Evolutionary conservation across 1,140 invertebrate species (phyloP), one percentile per base, ranked within the genome.

Genomic region (Formica selysi): DNA sequence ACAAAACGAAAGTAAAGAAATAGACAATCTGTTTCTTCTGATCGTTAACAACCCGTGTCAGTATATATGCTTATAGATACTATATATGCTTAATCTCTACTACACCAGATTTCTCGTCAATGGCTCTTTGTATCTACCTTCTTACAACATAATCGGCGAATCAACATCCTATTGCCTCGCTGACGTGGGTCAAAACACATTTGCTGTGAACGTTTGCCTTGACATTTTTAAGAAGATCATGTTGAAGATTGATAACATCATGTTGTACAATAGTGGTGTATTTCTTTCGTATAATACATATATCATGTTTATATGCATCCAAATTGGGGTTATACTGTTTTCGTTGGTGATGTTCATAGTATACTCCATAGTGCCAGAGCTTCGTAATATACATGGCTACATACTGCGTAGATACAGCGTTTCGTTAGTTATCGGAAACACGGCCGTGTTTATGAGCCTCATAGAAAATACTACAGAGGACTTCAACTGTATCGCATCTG

Each of bases 341-440:
- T 91, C 96, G 0, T 29, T 96, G 3, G 91, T 93, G 2, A 96
- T 96, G 0, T 95, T 96, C 3, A 76, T 94, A 73, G 93, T 96
- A 6, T 96, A 96, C 85, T 88, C 94, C 8, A 90, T n/a, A n/a
- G n/a, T 96, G 29, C 95, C 93, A 0, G 96, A 96, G 70, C 81
- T 96, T 13, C 90, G 95, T 19, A 96, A 96, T 89, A 95, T 96
- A 22, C 96, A 96, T 57, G 96, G 96, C 1, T 93, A 94, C 41
- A 95, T 95, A 0, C 91, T 96, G 22, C 95, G 95, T 2, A 95
- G 94, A 48, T 96, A 96, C 86, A 91, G 96, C 0, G 91, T 92
- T 29, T 95, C 93, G 57, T 87, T 96, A 62, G 91, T 95, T 2
- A 51, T 96, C 26, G 95, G 95, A 22, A 96, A 96, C 65, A 86